A percentile compares a stretch with the other conserved stretches of the same genome.
Conservation (phyloP, 2,888 invertebrate species). For the Lycophotia porphyrea region DNA sequence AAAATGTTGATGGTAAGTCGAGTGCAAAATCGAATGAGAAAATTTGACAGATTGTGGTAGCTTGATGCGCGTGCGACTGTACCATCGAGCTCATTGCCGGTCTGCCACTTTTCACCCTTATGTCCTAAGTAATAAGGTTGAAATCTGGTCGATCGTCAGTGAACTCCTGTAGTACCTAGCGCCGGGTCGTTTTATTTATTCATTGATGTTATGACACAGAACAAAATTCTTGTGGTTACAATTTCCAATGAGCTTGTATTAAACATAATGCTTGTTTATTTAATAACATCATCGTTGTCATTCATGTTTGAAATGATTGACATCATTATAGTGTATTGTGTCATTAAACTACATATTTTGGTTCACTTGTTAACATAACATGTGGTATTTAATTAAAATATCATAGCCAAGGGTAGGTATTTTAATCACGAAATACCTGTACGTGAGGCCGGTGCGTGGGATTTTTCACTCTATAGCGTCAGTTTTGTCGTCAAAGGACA, state of each 20-base stretch:
- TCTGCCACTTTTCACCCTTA: too few species aligned
- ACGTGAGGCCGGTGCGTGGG: conserved; percentile 71
- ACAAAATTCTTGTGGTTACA: conserved; percentile 1
- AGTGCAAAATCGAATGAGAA: too few species aligned
- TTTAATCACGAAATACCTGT: conserved; percentile 84
- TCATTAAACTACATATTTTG: conserved; percentile 28
- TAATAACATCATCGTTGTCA: conserved; percentile 2
- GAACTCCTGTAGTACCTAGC: background rate
- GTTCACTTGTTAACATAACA: conserved; percentile 27
- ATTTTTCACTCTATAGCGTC: conserved; percentile 78
- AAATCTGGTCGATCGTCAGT: background rate
- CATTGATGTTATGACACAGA: background rate
- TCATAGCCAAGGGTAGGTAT: conserved; percentile 75
- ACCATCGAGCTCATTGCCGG: too few species aligned
- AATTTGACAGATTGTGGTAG: too few species aligned
- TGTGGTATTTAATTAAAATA: conserved; percentile 73
- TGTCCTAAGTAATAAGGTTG: background rate
- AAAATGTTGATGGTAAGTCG: too few species aligned
- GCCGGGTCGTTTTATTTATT: conserved; percentile 16
- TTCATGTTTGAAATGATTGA: conserved; percentile 21
- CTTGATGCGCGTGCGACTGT: too few species aligned
- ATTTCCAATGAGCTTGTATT: background rate
- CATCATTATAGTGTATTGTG: conserved; percentile 6
- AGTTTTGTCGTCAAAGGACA: conserved; percentile 77
- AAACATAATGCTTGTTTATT: background rate